Conservation (phyloP, 1,140 invertebrate species). For the Pristionchus pacificus region DNA sequence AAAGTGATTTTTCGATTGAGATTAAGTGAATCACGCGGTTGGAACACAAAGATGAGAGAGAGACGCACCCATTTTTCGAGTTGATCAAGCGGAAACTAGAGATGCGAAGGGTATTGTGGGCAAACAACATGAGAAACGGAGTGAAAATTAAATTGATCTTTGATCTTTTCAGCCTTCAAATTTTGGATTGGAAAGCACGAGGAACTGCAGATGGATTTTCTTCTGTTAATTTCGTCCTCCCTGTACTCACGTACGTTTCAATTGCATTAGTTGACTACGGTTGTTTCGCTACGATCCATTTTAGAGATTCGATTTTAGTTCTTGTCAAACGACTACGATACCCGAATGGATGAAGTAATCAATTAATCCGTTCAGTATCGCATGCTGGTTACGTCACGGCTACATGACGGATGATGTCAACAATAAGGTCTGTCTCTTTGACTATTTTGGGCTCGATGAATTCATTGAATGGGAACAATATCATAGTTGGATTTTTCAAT, state of each 20-base stretch:
- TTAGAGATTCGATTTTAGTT: too few species aligned
- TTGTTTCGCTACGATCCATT: too few species aligned
- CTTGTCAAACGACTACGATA: not conserved
- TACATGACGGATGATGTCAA: slow-evolving; percentile 47
- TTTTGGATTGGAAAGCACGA: slow-evolving; percentile 42
- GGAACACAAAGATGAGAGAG: too few species aligned
- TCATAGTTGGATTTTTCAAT: too few species aligned
- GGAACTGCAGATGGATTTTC: slow-evolving; percentile 56
- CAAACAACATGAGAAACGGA: slow-evolving; percentile 4
- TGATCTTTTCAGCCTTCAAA: slow-evolving; percentile 17
- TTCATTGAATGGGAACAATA: too few species aligned
- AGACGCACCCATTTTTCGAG: too few species aligned
- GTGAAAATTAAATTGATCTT: slow-evolving; percentile 23
- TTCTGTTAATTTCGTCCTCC: slow-evolving; percentile 54
- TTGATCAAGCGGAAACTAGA: not conserved
- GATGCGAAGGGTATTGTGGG: not conserved
- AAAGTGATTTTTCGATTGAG: not conserved
- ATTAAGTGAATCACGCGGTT: not conserved
- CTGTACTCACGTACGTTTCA: slow-evolving; percentile 49
- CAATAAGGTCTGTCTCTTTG: slow-evolving; percentile 34
- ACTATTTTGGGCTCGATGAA: too few species aligned
- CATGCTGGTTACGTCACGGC: slow-evolving; percentile 50
- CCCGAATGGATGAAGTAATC: not conserved
- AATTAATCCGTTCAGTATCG: slow-evolving; percentile 30
- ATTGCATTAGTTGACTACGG: too few species aligned